phyloP scores from a whole-genome alignment of 1,140 invertebrate species.

The honey bee (Apis mellifera) region DNA sequence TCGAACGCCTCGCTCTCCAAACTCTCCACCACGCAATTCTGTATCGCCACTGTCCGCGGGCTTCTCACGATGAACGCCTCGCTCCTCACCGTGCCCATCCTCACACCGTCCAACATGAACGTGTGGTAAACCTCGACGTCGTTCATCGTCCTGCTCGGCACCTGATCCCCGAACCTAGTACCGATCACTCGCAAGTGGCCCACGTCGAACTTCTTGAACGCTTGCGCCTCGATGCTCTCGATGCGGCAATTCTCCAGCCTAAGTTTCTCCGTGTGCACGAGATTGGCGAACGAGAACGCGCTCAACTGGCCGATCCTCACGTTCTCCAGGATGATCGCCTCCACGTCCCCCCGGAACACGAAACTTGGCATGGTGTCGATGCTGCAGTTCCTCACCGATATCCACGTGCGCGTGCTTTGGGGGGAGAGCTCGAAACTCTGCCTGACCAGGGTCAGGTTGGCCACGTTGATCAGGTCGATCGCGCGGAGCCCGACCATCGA shows the following conservation, averaged over 20 bases:
- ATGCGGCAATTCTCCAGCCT: conserved; percentile 81
- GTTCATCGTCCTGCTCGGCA: conserved; percentile 88
- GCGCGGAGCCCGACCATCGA: conserved; percentile 79
- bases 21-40: conserved; percentile 83
- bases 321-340: conserved; percentile 85
- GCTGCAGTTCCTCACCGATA: conserved; percentile 76
- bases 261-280: conserved; percentile 81
- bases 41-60: conserved; percentile 83
- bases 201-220: conserved; percentile 90
- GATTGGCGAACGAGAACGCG: conserved; percentile 88
- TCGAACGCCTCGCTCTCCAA: conserved; percentile 86
- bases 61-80: conserved; percentile 84
- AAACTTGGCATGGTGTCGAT: conserved; percentile 85
- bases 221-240: conserved; percentile 85
- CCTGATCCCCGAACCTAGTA: conserved; percentile 79
- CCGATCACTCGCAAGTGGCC: conserved; percentile 83
- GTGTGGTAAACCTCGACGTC: conserved; percentile 86
- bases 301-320: conserved; percentile 84
- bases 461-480: conserved; percentile 80
- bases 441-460: conserved; percentile 78
- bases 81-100: conserved; percentile 75
- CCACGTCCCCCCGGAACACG: conserved; percentile 86
- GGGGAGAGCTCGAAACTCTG: conserved; percentile 75
- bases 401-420: conserved; percentile 65
- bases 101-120: conserved; percentile 81